These are phyloP conservation scores for Campoletis raptor DNA, from an alignment of 2,888 invertebrate genomes.

Conservation along the genomic window DNA sequence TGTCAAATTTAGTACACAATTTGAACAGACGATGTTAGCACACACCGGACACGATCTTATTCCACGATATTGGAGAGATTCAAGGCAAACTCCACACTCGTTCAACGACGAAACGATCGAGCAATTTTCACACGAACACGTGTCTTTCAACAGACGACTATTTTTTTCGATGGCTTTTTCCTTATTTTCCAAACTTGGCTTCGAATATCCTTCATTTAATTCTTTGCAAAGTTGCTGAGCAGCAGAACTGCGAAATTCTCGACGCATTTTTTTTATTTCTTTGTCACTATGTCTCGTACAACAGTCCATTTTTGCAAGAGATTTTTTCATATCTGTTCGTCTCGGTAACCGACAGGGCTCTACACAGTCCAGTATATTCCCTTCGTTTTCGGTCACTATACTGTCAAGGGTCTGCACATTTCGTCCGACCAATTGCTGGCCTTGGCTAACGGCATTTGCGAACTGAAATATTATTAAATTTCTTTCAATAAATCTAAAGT, in stretches of 20 bases:
- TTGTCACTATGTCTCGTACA: background rate
- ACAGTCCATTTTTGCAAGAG: background rate
- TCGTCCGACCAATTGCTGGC: constrained; percentile 27
- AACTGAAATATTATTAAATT: constrained; percentile 40
- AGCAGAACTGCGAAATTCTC: background rate
- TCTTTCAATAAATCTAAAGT: background rate
- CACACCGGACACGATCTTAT: constrained; percentile 75
- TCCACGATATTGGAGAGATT: constrained; percentile 73
- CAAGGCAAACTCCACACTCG: constrained; percentile 77
- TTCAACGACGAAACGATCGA: constrained; percentile 66
- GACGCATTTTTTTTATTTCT: background rate
- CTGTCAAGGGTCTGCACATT: background rate
- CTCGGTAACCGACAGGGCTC: constrained; percentile 35
- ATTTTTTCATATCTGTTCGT: constrained; percentile 1
- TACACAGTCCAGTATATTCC: background rate
- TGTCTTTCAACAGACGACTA: background rate
- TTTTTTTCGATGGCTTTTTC: constrained; percentile 3
- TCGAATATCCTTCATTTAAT: background rate
- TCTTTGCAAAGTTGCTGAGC: background rate
- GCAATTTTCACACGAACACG: constrained; percentile 76
- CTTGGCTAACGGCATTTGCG: constrained; percentile 11
- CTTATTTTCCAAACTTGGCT: background rate
- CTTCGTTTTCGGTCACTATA: background rate
- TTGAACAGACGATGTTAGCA: constrained; percentile 75
- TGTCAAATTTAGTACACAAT: constrained; percentile 71